phyloP scores from a whole-genome alignment of 2,113 vertebrate genomes.

The Anser brachyrhynchus region DNA sequence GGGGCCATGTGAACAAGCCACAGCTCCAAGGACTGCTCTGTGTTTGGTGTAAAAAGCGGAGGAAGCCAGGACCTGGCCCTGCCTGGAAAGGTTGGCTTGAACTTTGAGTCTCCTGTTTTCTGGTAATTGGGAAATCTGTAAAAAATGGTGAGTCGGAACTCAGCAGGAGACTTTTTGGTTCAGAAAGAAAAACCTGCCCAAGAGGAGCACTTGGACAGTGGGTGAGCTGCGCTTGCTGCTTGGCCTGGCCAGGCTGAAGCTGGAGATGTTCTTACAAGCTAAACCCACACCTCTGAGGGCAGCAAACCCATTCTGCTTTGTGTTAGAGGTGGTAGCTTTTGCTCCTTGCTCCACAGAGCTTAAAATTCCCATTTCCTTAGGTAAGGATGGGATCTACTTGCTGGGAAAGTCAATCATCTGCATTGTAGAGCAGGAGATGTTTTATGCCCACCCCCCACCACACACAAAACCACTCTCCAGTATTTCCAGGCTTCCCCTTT shows the following conservation, averaged over 20 bases:
- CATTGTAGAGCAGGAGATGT: slow-evolving; percentile 46
- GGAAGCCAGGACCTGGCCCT: background rate
- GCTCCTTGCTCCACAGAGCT: background rate
- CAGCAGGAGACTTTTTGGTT: background rate
- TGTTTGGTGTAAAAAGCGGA: background rate
- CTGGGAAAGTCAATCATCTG: slow-evolving; percentile 21
- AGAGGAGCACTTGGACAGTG: background rate
- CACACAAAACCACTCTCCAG: background rate
- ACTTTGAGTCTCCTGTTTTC: background rate
- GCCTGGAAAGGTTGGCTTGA: background rate
- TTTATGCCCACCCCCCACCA: slow-evolving; percentile 16
- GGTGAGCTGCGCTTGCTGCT: accelerated
- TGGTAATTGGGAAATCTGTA: background rate
- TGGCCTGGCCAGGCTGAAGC: background rate
- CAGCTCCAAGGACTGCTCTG: background rate
- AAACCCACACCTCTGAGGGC: background rate
- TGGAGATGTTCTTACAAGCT: background rate
- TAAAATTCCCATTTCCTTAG: background rate
- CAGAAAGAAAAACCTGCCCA: background rate
- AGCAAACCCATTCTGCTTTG: background rate
- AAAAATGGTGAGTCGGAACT: background rate
- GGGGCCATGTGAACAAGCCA: background rate
- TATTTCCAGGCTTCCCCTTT: slow-evolving; percentile 63
- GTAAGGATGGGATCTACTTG: background rate
- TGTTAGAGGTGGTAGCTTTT: background rate